A percentile compares a stretch with the other conserved stretches of the same genome.
phyloP scores from a whole-genome alignment of 2,797 vertebrate genomes.

The Knipowitschia caucasica region DNA sequence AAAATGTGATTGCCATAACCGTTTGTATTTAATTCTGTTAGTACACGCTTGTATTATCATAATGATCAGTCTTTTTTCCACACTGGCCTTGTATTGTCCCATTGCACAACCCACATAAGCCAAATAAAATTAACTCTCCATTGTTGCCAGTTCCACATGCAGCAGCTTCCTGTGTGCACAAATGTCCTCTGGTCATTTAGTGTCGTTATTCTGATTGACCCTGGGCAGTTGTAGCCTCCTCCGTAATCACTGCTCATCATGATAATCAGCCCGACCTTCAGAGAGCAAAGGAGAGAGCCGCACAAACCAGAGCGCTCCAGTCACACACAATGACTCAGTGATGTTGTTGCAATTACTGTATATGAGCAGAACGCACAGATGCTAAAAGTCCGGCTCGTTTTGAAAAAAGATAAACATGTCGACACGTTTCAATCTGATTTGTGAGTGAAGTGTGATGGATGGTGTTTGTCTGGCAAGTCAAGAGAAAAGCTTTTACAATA shows the following conservation, averaged over 20 bases:
- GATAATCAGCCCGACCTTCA: conserved; percentile 31
- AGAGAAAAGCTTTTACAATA: too few species aligned
- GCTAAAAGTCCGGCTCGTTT: neutral
- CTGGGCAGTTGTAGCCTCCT: conserved; percentile 20
- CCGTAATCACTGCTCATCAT: conserved; percentile 27
- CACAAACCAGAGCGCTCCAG: neutral
- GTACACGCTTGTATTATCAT: too few species aligned
- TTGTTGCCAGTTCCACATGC: neutral
- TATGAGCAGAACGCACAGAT: neutral
- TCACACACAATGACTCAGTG: neutral
- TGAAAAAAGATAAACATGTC: neutral
- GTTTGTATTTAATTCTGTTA: too few species aligned
- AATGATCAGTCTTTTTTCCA: neutral
- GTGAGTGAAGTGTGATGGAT: too few species aligned
- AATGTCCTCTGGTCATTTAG: conserved; percentile 5
- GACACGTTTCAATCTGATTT: too few species aligned
- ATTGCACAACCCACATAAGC: neutral
- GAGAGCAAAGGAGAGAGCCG: neutral
- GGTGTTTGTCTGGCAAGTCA: too few species aligned
- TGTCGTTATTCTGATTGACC: conserved; percentile 3
- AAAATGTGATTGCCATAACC: too few species aligned
- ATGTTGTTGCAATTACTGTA: neutral
- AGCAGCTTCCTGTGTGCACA: neutral
- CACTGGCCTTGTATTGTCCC: neutral
- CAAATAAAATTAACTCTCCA: neutral